Conservation (phyloP, 2,113 vertebrate species). For the Antigone vipio region DNA sequence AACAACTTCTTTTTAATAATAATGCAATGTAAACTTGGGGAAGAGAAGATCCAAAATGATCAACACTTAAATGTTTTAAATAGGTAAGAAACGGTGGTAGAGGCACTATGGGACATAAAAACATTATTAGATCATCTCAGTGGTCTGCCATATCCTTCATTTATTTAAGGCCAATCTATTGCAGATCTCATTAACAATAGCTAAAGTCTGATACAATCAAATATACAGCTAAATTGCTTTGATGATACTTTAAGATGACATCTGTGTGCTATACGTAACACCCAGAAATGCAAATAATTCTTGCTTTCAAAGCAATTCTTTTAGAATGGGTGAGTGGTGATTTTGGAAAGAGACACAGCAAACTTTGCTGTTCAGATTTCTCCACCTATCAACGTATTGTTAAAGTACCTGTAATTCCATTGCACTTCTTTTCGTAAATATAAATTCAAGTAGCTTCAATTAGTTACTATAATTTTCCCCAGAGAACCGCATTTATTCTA, state of each 20-base stretch:
- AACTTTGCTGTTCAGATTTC: background rate
- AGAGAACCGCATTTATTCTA: background rate
- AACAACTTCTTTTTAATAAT: background rate
- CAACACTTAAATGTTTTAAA: background rate
- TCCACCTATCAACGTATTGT: background rate
- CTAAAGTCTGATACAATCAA: background rate
- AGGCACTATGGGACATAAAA: background rate
- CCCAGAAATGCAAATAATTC: background rate
- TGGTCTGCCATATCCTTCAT: background rate
- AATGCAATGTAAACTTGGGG: background rate
- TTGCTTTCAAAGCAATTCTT: background rate
- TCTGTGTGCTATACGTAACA: background rate
- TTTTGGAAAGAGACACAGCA: background rate
- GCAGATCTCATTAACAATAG: background rate
- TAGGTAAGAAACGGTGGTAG: background rate
- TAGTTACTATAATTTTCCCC: background rate
- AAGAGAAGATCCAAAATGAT: background rate
- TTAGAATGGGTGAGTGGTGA: background rate
- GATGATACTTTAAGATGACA: background rate
- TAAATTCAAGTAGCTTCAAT: background rate
- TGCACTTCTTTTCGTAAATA: background rate
- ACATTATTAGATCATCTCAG: background rate
- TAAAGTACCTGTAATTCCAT: background rate
- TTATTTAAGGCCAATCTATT: background rate
- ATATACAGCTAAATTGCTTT: background rate